Conservation (phyloP, 2,888 invertebrate genomes). For the Idaea dimidiata region DNA sequence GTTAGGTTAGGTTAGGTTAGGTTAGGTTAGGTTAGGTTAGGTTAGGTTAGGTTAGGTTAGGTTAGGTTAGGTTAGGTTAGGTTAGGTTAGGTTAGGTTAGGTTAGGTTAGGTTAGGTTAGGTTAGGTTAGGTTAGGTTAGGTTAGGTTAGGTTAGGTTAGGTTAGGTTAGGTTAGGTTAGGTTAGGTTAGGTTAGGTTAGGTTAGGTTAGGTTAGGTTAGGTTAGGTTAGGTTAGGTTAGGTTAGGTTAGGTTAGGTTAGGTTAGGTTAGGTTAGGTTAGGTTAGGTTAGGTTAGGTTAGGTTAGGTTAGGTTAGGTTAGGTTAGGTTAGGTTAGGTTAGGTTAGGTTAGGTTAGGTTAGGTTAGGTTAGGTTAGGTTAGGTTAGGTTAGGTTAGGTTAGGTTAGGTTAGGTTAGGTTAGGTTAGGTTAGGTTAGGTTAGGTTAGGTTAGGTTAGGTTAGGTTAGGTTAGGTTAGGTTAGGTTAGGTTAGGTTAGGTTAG, state of each 20-base stretch:
- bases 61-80: slow-evolving; percentile 1
- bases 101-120: slow-evolving; percentile 1
- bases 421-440: slow-evolving; percentile 1
- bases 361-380: slow-evolving; percentile 1
- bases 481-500: slow-evolving; percentile 1
- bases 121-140: slow-evolving; percentile 1
- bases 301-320: slow-evolving; percentile 1
- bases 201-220: slow-evolving; percentile 1
- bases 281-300: slow-evolving; percentile 1
- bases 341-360: slow-evolving; percentile 1
- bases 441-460: slow-evolving; percentile 1
- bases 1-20: slow-evolving; percentile 1
- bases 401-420: slow-evolving; percentile 1
- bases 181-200: slow-evolving; percentile 1
- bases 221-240: slow-evolving; percentile 1
- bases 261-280: slow-evolving; percentile 1
- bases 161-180: slow-evolving; percentile 1
- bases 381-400: slow-evolving; percentile 1
- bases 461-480: slow-evolving; percentile 1
- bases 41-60: slow-evolving; percentile 1
- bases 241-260: slow-evolving; percentile 1
- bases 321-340: slow-evolving; percentile 1
- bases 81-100: slow-evolving; percentile 1
- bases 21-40: slow-evolving; percentile 1
- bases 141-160: slow-evolving; percentile 1